Percentiles rank a stretch among this genome's conserved stretches.
These are phyloP conservation scores for Atethmia centrago DNA, from an alignment of 2,888 invertebrate species.

Conservation along the genomic window DNA sequence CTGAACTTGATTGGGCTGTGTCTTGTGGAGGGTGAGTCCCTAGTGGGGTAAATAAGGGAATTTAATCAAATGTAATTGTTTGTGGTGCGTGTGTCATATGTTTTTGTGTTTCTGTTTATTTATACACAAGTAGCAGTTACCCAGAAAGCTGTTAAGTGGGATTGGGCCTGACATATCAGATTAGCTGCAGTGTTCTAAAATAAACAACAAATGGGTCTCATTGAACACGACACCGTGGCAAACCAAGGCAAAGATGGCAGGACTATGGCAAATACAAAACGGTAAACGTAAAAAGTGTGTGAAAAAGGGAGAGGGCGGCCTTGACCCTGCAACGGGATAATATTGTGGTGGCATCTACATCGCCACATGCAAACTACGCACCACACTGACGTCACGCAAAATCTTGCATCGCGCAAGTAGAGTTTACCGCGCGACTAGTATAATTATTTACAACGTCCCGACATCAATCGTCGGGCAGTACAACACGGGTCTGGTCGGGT, in stretches of 20 bases:
- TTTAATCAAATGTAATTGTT: conserved; percentile 27
- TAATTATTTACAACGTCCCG: no score
- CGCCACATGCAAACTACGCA: no score
- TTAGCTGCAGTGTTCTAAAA: no score
- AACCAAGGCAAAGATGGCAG: not conserved
- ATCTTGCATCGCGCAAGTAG: no score
- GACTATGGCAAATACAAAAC: not conserved
- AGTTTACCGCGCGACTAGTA: no score
- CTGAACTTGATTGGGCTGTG: conserved; percentile 33
- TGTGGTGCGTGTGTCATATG: not conserved
- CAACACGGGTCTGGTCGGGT: no score
- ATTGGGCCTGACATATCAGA: not conserved
- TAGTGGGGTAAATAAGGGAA: not conserved
- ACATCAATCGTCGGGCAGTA: no score
- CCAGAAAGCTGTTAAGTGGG: not conserved
- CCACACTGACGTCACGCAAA: no score
- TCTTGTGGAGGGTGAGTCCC: conserved; percentile 9
- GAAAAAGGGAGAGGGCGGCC: not conserved
- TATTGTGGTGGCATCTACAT: no score
- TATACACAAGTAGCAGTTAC: not conserved
- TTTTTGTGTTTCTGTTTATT: conserved; percentile 1
- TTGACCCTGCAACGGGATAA: not conserved
- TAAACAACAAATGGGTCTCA: not conserved
- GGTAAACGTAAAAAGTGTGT: not conserved
- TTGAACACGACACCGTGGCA: not conserved